Conservation (phyloP, 2,797 vertebrate species). For the Balearica regulorum region DNA sequence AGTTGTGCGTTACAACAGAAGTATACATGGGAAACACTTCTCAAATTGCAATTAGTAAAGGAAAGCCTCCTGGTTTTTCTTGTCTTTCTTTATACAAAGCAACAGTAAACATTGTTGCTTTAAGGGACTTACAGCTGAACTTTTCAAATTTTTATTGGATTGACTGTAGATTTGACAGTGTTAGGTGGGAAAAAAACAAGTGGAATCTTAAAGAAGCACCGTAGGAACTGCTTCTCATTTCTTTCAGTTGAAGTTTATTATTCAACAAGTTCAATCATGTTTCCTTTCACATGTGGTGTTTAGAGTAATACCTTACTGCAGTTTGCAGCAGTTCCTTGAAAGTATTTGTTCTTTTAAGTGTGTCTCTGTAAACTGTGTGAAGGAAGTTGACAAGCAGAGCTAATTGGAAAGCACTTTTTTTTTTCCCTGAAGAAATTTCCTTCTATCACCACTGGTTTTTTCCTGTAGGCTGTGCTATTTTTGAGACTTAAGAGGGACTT, state of each 20-base stretch:
- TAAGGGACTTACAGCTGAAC: background rate
- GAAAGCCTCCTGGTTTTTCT: background rate
- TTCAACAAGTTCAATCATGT: background rate
- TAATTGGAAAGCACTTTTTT: background rate
- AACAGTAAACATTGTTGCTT: background rate
- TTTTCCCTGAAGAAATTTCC: background rate
- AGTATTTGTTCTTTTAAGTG: background rate
- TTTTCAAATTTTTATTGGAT: background rate
- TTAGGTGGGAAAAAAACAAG: background rate
- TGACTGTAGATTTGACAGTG: background rate
- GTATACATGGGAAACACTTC: background rate
- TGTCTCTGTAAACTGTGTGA: background rate
- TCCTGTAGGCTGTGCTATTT: background rate
- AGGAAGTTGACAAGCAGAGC: background rate
- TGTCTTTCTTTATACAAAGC: background rate
- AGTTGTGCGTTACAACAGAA: background rate
- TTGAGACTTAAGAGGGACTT: background rate
- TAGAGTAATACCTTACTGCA: background rate
- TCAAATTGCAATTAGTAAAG: background rate
- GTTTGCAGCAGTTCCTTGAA: background rate
- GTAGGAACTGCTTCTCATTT: background rate
- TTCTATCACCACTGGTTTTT: background rate
- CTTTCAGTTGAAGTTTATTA: background rate
- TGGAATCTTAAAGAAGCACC: background rate
- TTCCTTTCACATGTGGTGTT: background rate